Evolutionary conservation across 2,797 vertebrate genomes (phyloP), one percentile per base, ranked within the genome.

Genomic region (Typhlichthys subterraneus): DNA sequence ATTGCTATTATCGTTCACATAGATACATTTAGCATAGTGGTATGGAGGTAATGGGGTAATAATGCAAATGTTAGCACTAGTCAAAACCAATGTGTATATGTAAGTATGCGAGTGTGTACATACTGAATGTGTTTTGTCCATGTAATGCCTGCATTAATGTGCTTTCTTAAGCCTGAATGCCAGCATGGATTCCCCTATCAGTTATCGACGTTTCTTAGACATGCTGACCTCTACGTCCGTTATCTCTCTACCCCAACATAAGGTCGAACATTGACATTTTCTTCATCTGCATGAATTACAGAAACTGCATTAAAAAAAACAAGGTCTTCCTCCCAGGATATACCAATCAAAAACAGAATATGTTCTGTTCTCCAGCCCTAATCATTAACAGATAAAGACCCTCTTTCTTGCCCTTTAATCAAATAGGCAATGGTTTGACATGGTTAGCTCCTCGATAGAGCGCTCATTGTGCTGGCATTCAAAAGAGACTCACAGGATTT

Each of bases 361-460:
- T 58, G 76, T 89, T 87, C 80, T 79, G 82, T 82, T 78, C 82
- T 71, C 57, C 63, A 9, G 45, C 63, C 67, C 64, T 54, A 70
- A 73, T 88, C 84, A 86, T 85, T 84, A 85, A 64, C 76, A 85
- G 84, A 91, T 87, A 86, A 87, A 88, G 87, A 73, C 78, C 58
- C 69, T 81, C 81, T 80, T 86, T 91, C 86, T 88, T 82, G 53
- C 63, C 75, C 84, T 86, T 87, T 91, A 90, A 91, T 91, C 85
- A 87, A 87, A 91, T 87, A 79, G 84, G 79, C 77, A 45, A 85
- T 85, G 82, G 85, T 85, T 84, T 77, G 86, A 88, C 84, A 89
- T 85, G 86, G 85, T 87, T 88, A 83, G 83, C 79, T 79, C 79
- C 79, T 71, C 83, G 77, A 92, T 90, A 92, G 89, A 90, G 85